phyloP scores from a whole-genome alignment of 2,797 vertebrate genomes.

The Tachyglossus aculeatus region DNA sequence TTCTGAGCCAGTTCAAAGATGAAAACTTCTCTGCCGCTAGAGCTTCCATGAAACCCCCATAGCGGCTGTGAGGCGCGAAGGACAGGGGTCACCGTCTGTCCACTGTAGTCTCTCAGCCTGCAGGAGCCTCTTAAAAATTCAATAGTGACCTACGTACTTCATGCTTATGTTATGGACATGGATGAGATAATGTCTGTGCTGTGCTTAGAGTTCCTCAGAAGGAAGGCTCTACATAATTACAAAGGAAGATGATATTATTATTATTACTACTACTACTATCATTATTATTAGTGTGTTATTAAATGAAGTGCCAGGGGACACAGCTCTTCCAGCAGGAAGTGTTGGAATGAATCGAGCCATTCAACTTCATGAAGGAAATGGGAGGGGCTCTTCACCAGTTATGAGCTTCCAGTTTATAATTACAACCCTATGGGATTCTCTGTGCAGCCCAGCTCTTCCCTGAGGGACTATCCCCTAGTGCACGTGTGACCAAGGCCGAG shows the following conservation, averaged over 20 bases:
- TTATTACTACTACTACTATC: constrained; percentile 56
- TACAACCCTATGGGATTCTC: constrained; percentile 36
- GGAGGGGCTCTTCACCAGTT: constrained; percentile 47
- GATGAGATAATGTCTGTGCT: constrained; percentile 61
- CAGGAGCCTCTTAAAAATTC: too few relatives aligned
- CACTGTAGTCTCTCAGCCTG: too few relatives aligned
- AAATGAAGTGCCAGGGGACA: constrained; percentile 53
- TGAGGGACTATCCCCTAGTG: too few relatives aligned
- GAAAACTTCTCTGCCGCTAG: too few relatives aligned
- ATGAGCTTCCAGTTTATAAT: constrained; percentile 59
- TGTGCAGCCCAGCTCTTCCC: constrained; percentile 21
- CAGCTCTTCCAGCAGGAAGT: constrained; percentile 47
- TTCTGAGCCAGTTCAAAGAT: too few relatives aligned
- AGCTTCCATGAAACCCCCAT: too few relatives aligned
- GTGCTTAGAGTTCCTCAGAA: constrained; percentile 39
- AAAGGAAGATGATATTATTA: constrained; percentile 59
- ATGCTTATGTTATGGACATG: constrained; percentile 21
- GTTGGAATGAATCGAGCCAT: constrained; percentile 24
- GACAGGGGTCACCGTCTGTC: too few relatives aligned
- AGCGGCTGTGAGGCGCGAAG: too few relatives aligned
- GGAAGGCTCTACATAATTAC: constrained; percentile 62
- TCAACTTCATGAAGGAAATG: constrained; percentile 58
- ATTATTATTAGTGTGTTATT: constrained; percentile 58
- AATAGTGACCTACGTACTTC: not conserved
- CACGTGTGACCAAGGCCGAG: too few relatives aligned